phyloP scores from a whole-genome alignment of 2,113 vertebrate genomes.

The Myocastor coypus region DNA sequence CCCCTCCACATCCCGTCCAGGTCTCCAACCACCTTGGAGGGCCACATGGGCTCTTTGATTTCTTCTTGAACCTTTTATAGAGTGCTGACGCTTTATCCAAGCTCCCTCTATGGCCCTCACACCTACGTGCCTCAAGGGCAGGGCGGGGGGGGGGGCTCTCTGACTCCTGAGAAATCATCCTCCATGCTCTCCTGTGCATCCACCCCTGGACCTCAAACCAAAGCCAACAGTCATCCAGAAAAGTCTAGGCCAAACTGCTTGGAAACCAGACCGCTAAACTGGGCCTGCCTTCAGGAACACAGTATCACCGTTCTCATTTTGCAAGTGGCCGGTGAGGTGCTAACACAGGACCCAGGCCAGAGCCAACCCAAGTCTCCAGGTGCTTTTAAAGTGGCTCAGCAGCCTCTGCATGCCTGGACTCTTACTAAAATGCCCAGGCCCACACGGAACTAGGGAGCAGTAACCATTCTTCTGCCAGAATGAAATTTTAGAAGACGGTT shows the following conservation, averaged over 20 bases:
- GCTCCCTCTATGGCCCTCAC: neutral
- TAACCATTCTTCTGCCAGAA: neutral
- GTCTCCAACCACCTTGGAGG: neutral
- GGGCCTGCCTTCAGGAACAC: neutral
- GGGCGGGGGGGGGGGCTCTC: neutral
- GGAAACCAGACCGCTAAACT: neutral
- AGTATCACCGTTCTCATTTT: neutral
- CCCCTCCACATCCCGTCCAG: neutral
- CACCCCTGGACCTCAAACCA: neutral
- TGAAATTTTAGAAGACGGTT: neutral
- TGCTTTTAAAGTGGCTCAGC: neutral
- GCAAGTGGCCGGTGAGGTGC: neutral
- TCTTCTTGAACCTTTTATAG: neutral
- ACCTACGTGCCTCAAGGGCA: neutral
- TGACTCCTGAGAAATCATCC: neutral
- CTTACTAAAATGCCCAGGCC: neutral
- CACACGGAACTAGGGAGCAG: neutral
- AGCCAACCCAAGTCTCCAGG: neutral
- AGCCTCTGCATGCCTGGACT: accelerated
- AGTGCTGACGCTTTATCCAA: neutral
- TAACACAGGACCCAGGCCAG: neutral
- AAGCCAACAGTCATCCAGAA: neutral
- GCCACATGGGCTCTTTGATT: neutral
- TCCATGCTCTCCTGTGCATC: neutral
- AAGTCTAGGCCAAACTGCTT: neutral